Evolutionary conservation across 2,888 invertebrate species (phyloP).

Genomic region (Microchrysa polita): DNA sequence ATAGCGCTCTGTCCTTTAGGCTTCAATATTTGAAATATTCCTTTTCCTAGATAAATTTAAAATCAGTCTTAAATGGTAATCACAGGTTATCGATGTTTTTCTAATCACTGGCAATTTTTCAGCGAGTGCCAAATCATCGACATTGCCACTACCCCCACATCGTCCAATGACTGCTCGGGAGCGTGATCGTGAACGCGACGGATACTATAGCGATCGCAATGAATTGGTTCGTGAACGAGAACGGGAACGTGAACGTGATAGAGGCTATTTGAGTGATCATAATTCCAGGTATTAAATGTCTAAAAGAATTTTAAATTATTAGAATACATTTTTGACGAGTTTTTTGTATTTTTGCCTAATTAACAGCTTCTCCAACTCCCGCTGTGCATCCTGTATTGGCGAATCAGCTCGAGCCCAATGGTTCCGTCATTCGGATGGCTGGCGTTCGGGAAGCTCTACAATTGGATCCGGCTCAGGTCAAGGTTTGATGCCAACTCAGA

Average conservation of each 20-base stretch:
- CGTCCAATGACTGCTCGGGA: constrained; percentile 70
- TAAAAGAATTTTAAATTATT: background rate
- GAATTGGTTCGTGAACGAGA: constrained; percentile 82
- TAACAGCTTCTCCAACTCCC: constrained; percentile 69
- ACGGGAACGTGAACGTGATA: constrained; percentile 74
- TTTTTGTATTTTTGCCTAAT: background rate
- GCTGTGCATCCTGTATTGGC: constrained; percentile 89
- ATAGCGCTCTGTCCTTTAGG: background rate
- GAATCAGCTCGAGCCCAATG: constrained; percentile 88
- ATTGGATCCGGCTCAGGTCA: constrained; percentile 70
- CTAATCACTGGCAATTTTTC: too few species aligned
- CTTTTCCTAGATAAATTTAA: background rate
- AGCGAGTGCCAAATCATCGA: constrained; percentile 83
- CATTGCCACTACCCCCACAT: constrained; percentile 81
- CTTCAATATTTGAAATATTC: too few species aligned
- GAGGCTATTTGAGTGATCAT: constrained; percentile 81
- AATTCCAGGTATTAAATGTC: constrained; percentile 71
- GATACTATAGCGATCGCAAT: constrained; percentile 89
- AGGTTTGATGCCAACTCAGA: constrained; percentile 65
- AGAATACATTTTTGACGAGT: background rate
- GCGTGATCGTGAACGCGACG: constrained; percentile 77
- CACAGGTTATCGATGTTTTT: too few species aligned
- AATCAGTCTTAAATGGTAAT: background rate
- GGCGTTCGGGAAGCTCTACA: constrained; percentile 80
- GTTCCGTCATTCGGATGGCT: constrained; percentile 90